Evolutionary conservation across 2,113 vertebrate species (phyloP).

Genomic region (Mohoua ochrocephala): DNA sequence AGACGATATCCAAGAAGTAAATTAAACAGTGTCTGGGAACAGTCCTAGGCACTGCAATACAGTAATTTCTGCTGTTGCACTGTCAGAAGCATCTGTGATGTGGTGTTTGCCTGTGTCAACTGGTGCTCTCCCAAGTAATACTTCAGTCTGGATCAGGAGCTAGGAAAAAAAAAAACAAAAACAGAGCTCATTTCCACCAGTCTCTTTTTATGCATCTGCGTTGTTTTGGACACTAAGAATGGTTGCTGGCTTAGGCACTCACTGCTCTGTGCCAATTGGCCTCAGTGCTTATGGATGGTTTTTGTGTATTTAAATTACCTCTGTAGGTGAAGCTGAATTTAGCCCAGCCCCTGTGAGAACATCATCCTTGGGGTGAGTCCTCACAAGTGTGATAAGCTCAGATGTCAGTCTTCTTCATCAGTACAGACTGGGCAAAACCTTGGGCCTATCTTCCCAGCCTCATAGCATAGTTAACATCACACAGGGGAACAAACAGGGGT

Average conservation of each 20-base stretch:
- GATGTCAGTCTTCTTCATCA: background rate
- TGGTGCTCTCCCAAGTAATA: background rate
- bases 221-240: background rate
- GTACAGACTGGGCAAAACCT: background rate
- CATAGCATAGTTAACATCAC: background rate
- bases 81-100: background rate
- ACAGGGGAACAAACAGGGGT: background rate
- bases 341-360: background rate
- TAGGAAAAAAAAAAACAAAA: background rate
- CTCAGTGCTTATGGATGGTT: background rate
- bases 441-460: background rate
- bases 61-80: background rate
- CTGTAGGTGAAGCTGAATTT: background rate
- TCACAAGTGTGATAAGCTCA: background rate
- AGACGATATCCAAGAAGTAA: constrained; percentile 6
- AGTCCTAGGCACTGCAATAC: background rate
- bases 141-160: background rate
- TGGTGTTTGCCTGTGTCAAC: background rate
- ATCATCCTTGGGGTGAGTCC: background rate
- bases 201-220: background rate
- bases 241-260: background rate
- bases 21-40: constrained; percentile 24
- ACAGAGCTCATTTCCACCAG: background rate
- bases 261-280: background rate
- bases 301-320: background rate